phyloP scores from a whole-genome alignment of 2,113 vertebrate species.

The Aldabrachelys gigantea region DNA sequence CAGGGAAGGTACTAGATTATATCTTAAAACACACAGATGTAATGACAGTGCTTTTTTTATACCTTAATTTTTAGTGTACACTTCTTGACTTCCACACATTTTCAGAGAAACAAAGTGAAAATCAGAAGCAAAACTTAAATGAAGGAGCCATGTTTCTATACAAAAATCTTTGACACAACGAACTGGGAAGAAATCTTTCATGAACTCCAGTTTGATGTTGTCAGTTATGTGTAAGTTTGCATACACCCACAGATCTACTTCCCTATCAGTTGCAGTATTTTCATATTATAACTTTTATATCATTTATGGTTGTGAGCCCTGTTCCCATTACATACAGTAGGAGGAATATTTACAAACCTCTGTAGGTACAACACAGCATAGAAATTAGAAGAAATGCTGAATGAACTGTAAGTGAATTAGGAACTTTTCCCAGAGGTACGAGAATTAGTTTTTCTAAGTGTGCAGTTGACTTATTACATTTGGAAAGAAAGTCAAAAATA shows the following conservation, averaged over 20 bases:
- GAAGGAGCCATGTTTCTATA: neutral
- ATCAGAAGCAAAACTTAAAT: neutral
- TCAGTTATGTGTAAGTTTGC: neutral
- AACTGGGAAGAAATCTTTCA: neutral
- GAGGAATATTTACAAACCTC: neutral
- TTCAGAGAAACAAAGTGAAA: neutral
- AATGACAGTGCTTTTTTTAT: neutral
- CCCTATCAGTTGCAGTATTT: neutral
- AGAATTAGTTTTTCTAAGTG: neutral
- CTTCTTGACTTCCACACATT: neutral
- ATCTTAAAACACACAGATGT: rapidly evolving
- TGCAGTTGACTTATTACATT: neutral
- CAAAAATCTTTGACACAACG: neutral
- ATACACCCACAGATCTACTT: neutral
- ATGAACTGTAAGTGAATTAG: neutral
- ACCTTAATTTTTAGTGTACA: neutral
- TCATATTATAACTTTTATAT: no score
- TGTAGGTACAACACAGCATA: neutral
- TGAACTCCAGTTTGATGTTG: neutral
- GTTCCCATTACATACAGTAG: neutral
- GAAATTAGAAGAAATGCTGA: neutral
- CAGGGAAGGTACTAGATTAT: neutral
- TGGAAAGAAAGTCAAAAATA: neutral
- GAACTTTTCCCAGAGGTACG: neutral
- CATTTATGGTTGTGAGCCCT: neutral